These are phyloP conservation scores for Platyscapa corneri DNA, from an alignment of 1,140 invertebrate genomes.

Conservation along the genomic window DNA sequence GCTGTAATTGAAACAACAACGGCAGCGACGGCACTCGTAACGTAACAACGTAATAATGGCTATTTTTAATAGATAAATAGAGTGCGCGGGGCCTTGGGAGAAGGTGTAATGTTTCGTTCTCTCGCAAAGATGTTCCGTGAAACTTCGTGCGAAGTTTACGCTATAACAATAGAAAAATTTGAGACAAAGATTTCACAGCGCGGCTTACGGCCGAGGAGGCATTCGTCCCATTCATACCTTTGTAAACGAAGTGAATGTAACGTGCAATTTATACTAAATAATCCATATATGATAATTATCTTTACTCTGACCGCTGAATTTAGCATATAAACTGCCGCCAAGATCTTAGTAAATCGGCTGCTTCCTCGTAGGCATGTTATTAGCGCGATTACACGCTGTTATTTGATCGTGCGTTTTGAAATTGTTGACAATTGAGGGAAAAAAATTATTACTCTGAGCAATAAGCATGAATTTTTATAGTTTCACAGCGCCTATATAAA, in stretches of 20 bases:
- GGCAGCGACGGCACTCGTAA: too few relatives aligned
- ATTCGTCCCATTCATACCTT: not conserved
- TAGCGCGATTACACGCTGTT: constrained; percentile 33
- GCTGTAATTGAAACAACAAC: not conserved
- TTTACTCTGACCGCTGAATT: constrained; percentile 8
- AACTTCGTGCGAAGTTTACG: not conserved
- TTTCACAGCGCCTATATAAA: not conserved
- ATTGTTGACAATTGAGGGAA: constrained; percentile 30
- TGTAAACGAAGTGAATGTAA: not conserved
- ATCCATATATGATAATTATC: constrained; percentile 39
- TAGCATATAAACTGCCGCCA: constrained; percentile 48
- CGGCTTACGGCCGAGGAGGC: not conserved
- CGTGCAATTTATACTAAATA: constrained; percentile 31
- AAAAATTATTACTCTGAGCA: not conserved
- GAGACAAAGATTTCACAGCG: not conserved
- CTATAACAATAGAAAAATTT: not conserved
- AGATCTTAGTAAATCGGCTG: constrained; percentile 39
- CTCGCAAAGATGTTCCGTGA: not conserved
- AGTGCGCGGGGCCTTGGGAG: too few relatives aligned
- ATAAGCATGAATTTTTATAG: constrained; percentile 44
- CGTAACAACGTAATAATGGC: not conserved
- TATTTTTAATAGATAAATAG: too few relatives aligned
- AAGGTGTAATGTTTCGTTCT: not conserved
- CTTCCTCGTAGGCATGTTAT: constrained; percentile 44
- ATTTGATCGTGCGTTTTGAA: constrained; percentile 33